phyloP scores from a whole-genome alignment of 2,888 invertebrate genomes.

The Drosophila nr. fundita region DNA sequence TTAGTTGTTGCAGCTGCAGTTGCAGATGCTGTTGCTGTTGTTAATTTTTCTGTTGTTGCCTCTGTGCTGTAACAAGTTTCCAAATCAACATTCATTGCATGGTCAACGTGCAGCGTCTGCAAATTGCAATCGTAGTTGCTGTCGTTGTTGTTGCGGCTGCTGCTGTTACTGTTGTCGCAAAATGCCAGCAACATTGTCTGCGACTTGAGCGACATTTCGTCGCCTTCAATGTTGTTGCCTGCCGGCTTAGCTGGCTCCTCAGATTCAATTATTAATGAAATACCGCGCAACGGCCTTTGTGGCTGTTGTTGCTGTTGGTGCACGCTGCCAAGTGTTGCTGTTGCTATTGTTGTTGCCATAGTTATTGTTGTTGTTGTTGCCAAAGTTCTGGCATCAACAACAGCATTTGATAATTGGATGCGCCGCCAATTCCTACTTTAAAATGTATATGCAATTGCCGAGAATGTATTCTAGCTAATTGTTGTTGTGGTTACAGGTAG shows the following conservation, averaged over 20 bases:
- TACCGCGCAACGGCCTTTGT: constrained; percentile 71
- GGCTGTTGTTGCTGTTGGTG: constrained; percentile 39
- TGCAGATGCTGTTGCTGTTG: constrained; percentile 18
- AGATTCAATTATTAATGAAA: constrained; percentile 76
- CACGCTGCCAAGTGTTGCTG: constrained; percentile 25
- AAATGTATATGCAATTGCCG: constrained; percentile 54
- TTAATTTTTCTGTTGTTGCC: constrained; percentile 12
- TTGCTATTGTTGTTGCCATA: constrained; percentile 23
- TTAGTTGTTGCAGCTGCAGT: constrained; percentile 14
- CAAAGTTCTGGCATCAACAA: constrained; percentile 61
- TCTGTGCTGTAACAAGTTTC: constrained; percentile 68
- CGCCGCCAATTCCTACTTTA: constrained; percentile 56
- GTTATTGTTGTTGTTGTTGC: constrained; percentile 44
- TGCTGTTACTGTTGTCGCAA: constrained; percentile 50
- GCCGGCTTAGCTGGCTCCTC: constrained; percentile 41
- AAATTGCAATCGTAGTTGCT: constrained; percentile 33
- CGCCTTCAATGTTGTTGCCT: constrained; percentile 51
- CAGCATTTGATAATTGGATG: constrained; percentile 65
- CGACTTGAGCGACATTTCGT: constrained; percentile 66
- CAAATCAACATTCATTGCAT: constrained; percentile 61
- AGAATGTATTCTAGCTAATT: constrained; percentile 13
- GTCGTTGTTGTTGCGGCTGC: constrained; percentile 25
- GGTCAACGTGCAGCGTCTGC: constrained; percentile 53
- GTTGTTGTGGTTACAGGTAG: constrained; percentile 43
- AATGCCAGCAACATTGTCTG: constrained; percentile 59